Evolutionary conservation across 2,797 vertebrate genomes (phyloP).

Genomic region (Brachyrhaphis roseni): DNA sequence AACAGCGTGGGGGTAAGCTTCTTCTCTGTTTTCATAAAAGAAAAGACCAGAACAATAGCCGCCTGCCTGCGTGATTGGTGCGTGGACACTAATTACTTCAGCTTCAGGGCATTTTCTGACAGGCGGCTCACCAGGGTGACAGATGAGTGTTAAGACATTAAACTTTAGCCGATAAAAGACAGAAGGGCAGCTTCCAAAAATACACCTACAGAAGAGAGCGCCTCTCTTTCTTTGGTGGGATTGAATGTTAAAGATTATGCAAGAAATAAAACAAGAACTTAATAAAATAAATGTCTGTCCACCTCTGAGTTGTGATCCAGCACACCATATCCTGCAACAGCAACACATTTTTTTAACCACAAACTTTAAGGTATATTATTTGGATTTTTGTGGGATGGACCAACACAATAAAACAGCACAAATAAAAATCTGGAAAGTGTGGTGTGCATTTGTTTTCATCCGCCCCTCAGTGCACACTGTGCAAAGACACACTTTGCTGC

Average conservation of each 20-base stretch:
- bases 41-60: conserved; percentile 21
- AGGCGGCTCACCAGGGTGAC: conserved; percentile 46
- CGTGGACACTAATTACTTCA: conserved; percentile 41
- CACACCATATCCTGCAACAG: not conserved
- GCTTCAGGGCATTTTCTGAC: conserved; percentile 49
- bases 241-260: conserved; percentile 10
- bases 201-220: conserved; percentile 11
- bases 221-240: not conserved
- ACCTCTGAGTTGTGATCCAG: conserved; percentile 6
- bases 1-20: not conserved
- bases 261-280: conserved; percentile 3
- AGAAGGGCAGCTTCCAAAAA: conserved; percentile 22
- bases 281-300: conserved; percentile 3
- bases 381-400: not conserved
- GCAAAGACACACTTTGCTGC: not conserved
- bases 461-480: not conserved
- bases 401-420: not conserved
- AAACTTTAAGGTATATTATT: not conserved
- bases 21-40: conserved; percentile 15
- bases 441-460: not conserved
- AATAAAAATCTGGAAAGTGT: not conserved
- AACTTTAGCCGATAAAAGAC: conserved; percentile 39
- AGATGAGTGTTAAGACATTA: conserved; percentile 50
- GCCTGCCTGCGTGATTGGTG: conserved; percentile 23
- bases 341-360: not conserved